These are phyloP conservation scores for Cacatua alba DNA, from an alignment of 2,113 vertebrate species.

Conservation along the genomic window DNA sequence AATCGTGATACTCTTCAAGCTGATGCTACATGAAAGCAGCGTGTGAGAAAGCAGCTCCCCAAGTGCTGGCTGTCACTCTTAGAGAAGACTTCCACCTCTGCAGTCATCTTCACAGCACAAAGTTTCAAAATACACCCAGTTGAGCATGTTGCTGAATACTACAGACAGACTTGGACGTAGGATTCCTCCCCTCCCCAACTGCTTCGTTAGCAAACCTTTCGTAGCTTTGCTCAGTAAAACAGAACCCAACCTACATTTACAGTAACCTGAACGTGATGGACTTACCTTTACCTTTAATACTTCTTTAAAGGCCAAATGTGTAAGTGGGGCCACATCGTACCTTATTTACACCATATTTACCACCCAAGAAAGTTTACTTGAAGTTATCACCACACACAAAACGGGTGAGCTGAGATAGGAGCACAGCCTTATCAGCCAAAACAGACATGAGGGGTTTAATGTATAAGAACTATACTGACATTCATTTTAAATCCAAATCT, in stretches of 20 bases:
- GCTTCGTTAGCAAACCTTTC: neutral
- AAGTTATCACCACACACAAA: constrained; percentile 1
- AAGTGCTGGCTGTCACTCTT: neutral
- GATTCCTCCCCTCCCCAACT: neutral
- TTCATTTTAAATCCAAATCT: neutral
- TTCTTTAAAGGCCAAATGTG: neutral
- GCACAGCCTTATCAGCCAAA: neutral
- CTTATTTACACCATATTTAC: neutral
- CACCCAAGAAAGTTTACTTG: neutral
- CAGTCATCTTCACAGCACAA: neutral
- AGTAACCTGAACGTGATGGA: neutral
- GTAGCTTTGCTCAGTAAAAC: neutral
- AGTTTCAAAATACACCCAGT: neutral
- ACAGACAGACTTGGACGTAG: neutral
- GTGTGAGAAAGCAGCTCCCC: neutral
- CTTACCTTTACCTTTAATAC: neutral
- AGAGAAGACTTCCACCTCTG: constrained; percentile 26
- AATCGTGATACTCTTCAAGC: neutral
- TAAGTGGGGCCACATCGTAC: neutral
- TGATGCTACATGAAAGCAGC: neutral
- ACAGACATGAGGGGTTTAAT: neutral
- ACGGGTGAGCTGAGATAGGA: neutral
- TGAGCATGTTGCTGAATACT: neutral
- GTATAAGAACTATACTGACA: neutral
- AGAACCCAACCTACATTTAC: neutral